Conservation (phyloP, 2,888 invertebrate genomes). For the Chaetoderma sp. region DNA sequence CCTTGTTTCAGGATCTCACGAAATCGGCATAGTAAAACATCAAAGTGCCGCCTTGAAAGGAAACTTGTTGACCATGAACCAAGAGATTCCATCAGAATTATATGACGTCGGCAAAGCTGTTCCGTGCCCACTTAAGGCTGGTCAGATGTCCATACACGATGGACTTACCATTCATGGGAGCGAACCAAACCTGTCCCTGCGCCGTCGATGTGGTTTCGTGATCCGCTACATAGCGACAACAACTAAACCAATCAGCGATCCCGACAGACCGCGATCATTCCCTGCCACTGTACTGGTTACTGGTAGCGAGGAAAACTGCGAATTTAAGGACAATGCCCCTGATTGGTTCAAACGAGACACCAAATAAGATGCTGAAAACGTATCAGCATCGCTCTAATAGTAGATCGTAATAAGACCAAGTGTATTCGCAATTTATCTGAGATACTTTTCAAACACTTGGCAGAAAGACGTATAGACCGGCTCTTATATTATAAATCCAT, state of each 20-base stretch:
- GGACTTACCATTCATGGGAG: conserved; percentile 50
- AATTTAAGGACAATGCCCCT: conserved; percentile 44
- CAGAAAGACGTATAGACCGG: too few species aligned
- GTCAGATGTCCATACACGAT: conserved; percentile 51
- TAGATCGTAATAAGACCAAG: too few species aligned
- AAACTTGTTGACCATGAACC: conserved; percentile 47
- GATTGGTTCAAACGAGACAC: conserved; percentile 39
- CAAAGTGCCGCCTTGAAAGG: conserved; percentile 35
- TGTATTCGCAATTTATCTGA: too few species aligned
- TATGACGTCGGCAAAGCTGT: conserved; percentile 39
- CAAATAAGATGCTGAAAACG: neutral
- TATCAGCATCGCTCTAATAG: too few species aligned
- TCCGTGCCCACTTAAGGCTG: conserved; percentile 45
- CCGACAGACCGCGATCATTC: conserved; percentile 44
- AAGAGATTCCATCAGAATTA: conserved; percentile 42
- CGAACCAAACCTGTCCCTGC: conserved; percentile 44
- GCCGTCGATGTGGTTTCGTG: conserved; percentile 50
- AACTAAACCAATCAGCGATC: conserved; percentile 42
- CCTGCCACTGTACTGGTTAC: conserved; percentile 43
- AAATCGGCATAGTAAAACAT: conserved; percentile 45
- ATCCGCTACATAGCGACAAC: conserved; percentile 47
- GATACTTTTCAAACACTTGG: too few species aligned
- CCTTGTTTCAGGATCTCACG: conserved; percentile 42
- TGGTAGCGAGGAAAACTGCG: conserved; percentile 35
- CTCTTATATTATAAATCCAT: too few species aligned